Evolutionary conservation across 2,113 vertebrate species (phyloP).

Genomic region (Neolamprologus kungweensis): DNA sequence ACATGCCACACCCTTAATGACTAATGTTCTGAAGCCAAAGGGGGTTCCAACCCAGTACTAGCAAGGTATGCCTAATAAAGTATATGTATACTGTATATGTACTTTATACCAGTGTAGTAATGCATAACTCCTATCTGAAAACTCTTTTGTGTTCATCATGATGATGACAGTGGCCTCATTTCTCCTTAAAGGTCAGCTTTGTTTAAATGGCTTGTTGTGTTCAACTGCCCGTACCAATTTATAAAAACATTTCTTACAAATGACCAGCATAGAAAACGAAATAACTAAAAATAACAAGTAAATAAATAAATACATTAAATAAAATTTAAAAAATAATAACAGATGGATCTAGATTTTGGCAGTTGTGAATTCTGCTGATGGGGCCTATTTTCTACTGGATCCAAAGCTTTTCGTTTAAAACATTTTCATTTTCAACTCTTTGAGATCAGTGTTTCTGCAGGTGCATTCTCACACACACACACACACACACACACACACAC

Average conservation of each 20-base stretch:
- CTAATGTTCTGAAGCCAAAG: not conserved
- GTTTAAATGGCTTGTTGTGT: not conserved
- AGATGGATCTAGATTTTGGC: not conserved
- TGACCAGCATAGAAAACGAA: not conserved
- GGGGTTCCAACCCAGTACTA: not conserved
- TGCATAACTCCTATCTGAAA: not conserved
- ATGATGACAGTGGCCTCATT: not conserved
- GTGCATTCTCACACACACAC: not conserved
- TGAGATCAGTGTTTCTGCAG: not conserved
- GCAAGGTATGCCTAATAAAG: not conserved
- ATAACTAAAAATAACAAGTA: not conserved
- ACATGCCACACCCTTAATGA: not conserved
- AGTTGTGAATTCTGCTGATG: not conserved
- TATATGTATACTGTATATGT: not conserved
- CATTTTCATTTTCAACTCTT: not conserved
- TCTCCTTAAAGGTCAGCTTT: not conserved
- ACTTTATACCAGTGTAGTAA: not conserved
- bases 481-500: not conserved
- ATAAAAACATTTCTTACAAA: not conserved
- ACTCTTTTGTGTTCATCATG: not conserved
- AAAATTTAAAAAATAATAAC: rapidly evolving
- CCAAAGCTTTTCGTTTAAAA: not conserved
- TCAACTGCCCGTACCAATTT: not conserved
- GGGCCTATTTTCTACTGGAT: not conserved
- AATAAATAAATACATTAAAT: not conserved